Evolutionary conservation across 64 coral and sea anemone genomes (phyloP).

Genomic region (Dendrophyllia cribrosa): DNA sequence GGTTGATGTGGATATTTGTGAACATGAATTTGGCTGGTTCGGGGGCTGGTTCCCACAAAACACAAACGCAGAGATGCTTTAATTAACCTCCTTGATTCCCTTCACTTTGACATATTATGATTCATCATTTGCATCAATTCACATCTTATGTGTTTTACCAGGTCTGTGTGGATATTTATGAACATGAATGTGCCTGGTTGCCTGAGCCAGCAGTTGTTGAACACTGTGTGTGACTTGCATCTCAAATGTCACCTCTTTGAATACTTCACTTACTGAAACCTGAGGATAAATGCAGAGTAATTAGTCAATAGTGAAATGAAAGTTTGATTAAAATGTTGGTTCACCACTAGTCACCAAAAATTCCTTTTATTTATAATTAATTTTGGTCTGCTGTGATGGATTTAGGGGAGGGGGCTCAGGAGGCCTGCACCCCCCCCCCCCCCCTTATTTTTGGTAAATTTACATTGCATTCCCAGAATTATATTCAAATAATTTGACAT

Average conservation of each 20-base stretch:
- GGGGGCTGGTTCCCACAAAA: background rate
- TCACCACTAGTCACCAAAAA: no score
- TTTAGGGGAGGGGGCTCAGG: no score
- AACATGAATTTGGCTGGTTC: conserved; percentile 2
- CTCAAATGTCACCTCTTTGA: conserved; percentile 82
- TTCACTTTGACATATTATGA: no score
- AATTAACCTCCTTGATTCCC: no score
- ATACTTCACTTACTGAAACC: conserved; percentile 77
- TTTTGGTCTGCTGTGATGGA: no score
- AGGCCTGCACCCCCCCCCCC: no score
- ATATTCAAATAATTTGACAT: no score
- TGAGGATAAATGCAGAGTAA: conserved; percentile 16
- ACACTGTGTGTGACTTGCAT: conserved; percentile 21
- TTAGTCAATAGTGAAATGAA: background rate
- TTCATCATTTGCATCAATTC: no score
- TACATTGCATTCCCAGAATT: no score
- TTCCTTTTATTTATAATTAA: no score
- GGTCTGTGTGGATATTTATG: conserved; percentile 46
- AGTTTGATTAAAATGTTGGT: background rate
- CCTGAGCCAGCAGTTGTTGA: background rate
- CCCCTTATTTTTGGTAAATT: no score
- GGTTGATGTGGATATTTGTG: conserved; percentile 33
- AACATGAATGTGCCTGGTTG: conserved; percentile 17
- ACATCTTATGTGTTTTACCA: background rate
- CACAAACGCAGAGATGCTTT: no score